These are phyloP conservation scores for Subanguina moxae DNA, from an alignment of 1,140 invertebrate species.

Conservation along the genomic window DNA sequence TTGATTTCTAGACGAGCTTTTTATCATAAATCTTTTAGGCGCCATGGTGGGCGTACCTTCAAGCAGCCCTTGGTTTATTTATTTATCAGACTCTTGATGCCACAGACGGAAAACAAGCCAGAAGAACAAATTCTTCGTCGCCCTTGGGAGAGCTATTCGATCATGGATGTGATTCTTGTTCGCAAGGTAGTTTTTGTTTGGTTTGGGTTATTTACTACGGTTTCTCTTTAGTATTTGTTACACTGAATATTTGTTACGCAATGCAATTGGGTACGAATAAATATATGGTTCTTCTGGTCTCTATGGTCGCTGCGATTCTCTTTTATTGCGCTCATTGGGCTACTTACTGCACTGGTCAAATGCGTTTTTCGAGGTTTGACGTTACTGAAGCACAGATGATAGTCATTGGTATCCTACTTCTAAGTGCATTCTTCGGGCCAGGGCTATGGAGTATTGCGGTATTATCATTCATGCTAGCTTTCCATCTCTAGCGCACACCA, in stretches of 20 bases:
- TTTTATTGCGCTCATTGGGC: constrained; percentile 99
- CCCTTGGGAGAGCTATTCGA: constrained; percentile 96
- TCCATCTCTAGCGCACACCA: too few relatives aligned
- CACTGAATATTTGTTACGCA: constrained; percentile 82
- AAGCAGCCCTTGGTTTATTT: constrained; percentile 89
- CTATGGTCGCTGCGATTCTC: constrained; percentile 83
- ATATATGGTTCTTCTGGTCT: constrained; percentile 87
- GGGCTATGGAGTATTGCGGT: constrained; percentile 78
- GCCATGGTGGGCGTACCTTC: constrained; percentile 83
- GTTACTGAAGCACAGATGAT: constrained; percentile 95
- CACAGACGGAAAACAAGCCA: constrained; percentile 96
- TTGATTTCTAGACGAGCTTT: too few relatives aligned
- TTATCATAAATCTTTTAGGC: constrained; percentile 61
- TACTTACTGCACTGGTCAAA: constrained; percentile 86
- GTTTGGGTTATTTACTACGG: not conserved
- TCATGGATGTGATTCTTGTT: constrained; percentile 87
- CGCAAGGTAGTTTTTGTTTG: constrained; percentile 60
- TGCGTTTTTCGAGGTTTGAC: constrained; percentile 87
- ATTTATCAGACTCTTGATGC: constrained; percentile 97
- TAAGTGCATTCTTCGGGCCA: constrained; percentile 80
- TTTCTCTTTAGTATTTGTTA: constrained; percentile 75
- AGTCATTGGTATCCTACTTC: constrained; percentile 81
- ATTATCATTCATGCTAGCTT: constrained; percentile 52
- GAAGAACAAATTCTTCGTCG: constrained; percentile 81
- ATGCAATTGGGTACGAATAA: constrained; percentile 76